A percentile compares a stretch with the other conserved stretches of the same genome.
Conservation (phyloP, 2,113 vertebrate genomes). For the Tinamus guttatus region DNA sequence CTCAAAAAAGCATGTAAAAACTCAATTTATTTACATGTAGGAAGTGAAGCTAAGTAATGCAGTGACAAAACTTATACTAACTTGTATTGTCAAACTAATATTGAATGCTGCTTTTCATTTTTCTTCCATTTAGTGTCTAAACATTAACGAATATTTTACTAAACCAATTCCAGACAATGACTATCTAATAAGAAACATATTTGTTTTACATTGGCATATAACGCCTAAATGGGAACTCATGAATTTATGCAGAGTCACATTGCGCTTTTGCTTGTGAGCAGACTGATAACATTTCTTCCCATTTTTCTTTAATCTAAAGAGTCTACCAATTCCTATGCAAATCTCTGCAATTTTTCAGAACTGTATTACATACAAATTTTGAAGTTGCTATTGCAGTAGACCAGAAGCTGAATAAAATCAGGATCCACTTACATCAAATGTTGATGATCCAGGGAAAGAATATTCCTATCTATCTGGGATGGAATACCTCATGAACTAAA, state of each 20-base stretch:
- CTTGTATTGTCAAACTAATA: not conserved
- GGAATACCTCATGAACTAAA: fast-evolving
- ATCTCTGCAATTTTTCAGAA: not conserved
- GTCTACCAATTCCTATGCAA: not conserved
- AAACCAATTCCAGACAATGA: not conserved
- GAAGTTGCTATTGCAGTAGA: not conserved
- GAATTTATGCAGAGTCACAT: not conserved
- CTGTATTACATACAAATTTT: not conserved
- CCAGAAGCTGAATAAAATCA: not conserved
- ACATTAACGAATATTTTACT: not conserved
- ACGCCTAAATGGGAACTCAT: not conserved
- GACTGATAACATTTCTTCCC: not conserved
- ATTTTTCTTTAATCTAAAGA: not conserved
- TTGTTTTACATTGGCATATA: not conserved
- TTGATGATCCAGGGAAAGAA: not conserved
- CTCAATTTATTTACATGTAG: not conserved
- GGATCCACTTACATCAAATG: not conserved
- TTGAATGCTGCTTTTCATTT: not conserved
- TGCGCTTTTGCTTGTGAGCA: not conserved
- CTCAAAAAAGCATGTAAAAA: not conserved
- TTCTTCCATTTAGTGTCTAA: not conserved
- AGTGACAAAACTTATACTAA: not conserved
- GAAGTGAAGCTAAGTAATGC: not conserved
- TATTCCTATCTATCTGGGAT: fast-evolving
- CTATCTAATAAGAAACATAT: not conserved